Evolutionary conservation across 37 sponge, comb jelly and placozoan genomes (phyloP), one percentile per base, ranked within the genome.

Genomic region (Cliona cf. orientalis): DNA sequence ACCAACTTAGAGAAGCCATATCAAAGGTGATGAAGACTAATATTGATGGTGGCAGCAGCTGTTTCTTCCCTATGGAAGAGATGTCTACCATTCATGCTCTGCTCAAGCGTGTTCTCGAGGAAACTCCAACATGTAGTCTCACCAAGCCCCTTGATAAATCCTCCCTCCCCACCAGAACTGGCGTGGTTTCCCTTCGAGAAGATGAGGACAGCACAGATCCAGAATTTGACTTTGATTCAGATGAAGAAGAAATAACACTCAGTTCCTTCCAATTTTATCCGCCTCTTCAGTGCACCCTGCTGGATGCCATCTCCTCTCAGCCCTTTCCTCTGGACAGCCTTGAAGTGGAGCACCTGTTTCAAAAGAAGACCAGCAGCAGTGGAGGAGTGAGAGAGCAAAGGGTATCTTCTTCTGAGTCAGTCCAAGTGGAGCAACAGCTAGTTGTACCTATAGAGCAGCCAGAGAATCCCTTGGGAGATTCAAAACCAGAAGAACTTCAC

Each of bases 1-100:
- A 91, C 41, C 41, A 42, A 21, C 80, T 91, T 17, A 36, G 92
- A 23, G 65, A 69, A 35, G 66, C 66, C 12, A 73, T 91, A 21
- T 91, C 92, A 22, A 25, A 22, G 0, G 69, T 75, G 1, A 28
- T 85, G 21, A 57, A 25, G 44, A 58, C 76, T 9, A 31, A 49
- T 5, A 29, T 34, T 31, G 35, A 56, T 2, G 45, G 43, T 64
- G 41, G 35, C 21, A 32, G 39, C 1, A 29, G 17, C n/a, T n/a
- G n/a, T n/a, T 34, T 72, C 11, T 41, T 82, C 12, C 71, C 82
- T 4, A 72, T 46, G 46, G 64, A 72, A 35, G 35, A 40, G 28
- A 39, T 72, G 43, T 42, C 45, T n/a, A 32, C 25, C 1, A 44
- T 82, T 28, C 46, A 6, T 6, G 42, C 37, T 31, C 49, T 82